phyloP scores from a whole-genome alignment of 2,797 vertebrate genomes.

The Ptychadena robeensis region DNA sequence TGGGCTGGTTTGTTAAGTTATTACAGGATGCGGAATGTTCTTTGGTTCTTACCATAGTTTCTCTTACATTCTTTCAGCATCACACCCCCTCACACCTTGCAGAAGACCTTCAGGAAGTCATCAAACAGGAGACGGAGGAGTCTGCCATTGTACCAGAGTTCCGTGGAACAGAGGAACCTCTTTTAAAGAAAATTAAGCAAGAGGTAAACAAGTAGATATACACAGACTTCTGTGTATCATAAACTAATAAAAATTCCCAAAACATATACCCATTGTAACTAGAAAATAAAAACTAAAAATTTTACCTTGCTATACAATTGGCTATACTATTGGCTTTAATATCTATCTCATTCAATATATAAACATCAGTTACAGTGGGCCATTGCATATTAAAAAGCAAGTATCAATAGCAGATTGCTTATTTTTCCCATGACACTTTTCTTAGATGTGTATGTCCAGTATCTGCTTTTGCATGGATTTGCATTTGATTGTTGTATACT shows the following conservation, averaged over 20 bases:
- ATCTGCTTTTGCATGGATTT: background rate
- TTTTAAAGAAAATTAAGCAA: constrained; percentile 97
- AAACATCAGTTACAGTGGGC: too few relatives aligned
- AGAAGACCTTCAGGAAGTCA: constrained; percentile 86
- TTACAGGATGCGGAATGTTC: background rate
- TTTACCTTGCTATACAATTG: too few relatives aligned
- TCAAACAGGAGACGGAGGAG: constrained; percentile 96
- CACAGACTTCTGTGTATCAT: background rate
- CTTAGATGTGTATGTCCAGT: background rate
- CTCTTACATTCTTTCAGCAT: constrained; percentile 72
- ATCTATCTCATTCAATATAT: too few relatives aligned
- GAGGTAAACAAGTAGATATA: constrained; percentile 79
- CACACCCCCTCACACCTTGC: constrained; percentile 85
- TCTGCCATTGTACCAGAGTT: constrained; percentile 81
- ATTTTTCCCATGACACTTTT: background rate
- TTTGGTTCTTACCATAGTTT: constrained; percentile 41
- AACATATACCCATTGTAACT: too few relatives aligned
- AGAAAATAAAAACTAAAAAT: too few relatives aligned
- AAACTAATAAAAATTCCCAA: too few relatives aligned
- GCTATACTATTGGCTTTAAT: too few relatives aligned
- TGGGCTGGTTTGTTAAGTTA: background rate
- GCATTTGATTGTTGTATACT: background rate
- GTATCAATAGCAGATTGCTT: too few relatives aligned
- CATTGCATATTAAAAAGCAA: too few relatives aligned
- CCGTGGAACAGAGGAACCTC: constrained; percentile 81